Base-by-base conservation (phyloP, 2,888 invertebrate genomes). In the Pogonocherus hispidulus region DNA sequence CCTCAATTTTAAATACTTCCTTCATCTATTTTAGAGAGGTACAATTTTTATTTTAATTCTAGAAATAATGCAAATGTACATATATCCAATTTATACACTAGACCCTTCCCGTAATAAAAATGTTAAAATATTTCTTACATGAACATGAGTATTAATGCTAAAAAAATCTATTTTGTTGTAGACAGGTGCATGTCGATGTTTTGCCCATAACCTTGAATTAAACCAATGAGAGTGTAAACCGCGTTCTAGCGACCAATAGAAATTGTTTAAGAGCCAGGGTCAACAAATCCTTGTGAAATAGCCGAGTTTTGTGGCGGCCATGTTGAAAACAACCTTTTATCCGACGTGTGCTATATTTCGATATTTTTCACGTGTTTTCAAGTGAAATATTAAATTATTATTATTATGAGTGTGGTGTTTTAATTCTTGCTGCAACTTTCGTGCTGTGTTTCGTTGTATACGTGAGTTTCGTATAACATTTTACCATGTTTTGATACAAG, bases 201-300 rank as follows among this genome's bases (percentile, higher is more conserved):
- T 83, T 85, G 83, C 76, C 84, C 85, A 82, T 86, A 86, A 86
- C 86, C 86, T 86, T 86, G 86, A 86, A 84, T 83, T 67, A 73
- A 75, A 74, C 86, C 85, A 86, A 86, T 86, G 77, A 79, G 79
- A 78, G 75, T 68, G 75, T 75, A 72, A 80, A 81, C 79, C 78
- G 80, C 81, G 78, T 77, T 78, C 74, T 76, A 71, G 70, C 82
- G 76, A 80, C 86, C 86, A 86, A 86, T 86, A 75, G 81, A 74
- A 79, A 77, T 70, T 73, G 76, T 76, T 76, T 73, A 74, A 76
- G 78, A 80, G 82, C 85, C 86, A 86, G 86, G 86, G 86, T 86
- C 86, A 86, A 86, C 86, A 86, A 86, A 86, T 86, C 85, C 85
- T 86, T 85, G 84, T 85, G 83, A 85, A 84, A 85, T 83, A 85